Evolutionary conservation across 2,888 invertebrate species (phyloP).

Genomic region (Melipona beecheii): DNA sequence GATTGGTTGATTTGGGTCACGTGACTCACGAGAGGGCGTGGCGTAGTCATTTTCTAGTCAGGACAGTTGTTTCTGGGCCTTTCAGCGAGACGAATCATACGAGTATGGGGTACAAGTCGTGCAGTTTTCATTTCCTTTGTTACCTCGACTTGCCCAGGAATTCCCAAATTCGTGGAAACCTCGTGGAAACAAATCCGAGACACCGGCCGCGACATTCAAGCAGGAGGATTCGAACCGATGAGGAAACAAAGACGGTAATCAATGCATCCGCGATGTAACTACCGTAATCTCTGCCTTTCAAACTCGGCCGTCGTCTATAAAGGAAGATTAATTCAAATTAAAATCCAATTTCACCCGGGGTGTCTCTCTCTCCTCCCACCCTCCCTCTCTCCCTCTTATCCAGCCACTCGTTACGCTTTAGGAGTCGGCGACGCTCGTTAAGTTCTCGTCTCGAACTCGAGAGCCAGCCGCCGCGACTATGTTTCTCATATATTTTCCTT

Average conservation of each 20-base stretch:
- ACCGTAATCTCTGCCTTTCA: conserved; percentile 59
- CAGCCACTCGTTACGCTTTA: conserved; percentile 69
- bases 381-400: neutral
- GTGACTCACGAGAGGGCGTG: no score
- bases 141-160: no score
- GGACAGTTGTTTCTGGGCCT: no score
- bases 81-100: no score
- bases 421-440: conserved; percentile 69
- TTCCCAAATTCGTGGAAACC: no score
- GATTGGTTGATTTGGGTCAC: no score
- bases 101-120: no score
- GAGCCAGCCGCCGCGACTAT: conserved; percentile 47
- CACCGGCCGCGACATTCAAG: conserved; percentile 4
- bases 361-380: conserved; percentile 46
- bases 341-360: conserved; percentile 67
- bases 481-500: conserved; percentile 45
- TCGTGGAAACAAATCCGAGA: neutral
- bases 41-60: no score
- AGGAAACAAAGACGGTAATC: conserved; percentile 53
- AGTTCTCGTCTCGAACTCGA: conserved; percentile 63
- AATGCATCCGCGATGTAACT: conserved; percentile 61
- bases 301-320: conserved; percentile 57
- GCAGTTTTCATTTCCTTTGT: no score
- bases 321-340: conserved; percentile 72
- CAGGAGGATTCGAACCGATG: conserved; percentile 10